phyloP scores from a whole-genome alignment of 2,888 invertebrate species.

The Liopterus haemorrhoidalis region DNA sequence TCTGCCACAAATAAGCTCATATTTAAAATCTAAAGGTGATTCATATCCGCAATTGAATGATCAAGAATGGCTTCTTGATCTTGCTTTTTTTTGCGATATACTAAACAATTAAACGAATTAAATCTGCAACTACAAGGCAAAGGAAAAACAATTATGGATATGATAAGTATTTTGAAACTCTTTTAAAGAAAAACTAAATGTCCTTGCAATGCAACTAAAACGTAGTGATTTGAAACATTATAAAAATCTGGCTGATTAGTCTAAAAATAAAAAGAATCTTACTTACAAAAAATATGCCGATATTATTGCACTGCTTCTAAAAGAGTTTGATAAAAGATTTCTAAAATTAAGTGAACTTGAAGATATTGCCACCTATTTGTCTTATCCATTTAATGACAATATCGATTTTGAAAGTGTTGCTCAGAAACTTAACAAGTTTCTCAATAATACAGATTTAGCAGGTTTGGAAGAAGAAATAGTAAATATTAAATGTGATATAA shows the following conservation, averaged over 20 bases:
- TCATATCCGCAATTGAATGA: background rate
- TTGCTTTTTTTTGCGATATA: slow-evolving; percentile 5
- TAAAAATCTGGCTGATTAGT: background rate
- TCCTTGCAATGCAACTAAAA: background rate
- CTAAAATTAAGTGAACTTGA: background rate
- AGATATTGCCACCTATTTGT: slow-evolving; percentile 1
- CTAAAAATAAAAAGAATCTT: background rate
- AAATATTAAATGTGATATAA: slow-evolving; percentile 4
- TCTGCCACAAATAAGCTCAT: background rate
- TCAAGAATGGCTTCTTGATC: background rate
- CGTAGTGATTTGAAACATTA: slow-evolving; percentile 1
- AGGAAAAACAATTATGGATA: background rate
- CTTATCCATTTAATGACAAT: background rate
- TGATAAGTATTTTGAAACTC: background rate
- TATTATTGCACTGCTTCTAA: background rate
- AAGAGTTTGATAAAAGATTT: background rate
- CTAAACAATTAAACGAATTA: background rate
- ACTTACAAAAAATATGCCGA: background rate
- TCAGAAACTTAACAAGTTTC: too few relatives aligned
- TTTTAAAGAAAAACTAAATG: background rate
- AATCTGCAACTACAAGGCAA: slow-evolving; percentile 5
- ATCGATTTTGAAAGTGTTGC: too few relatives aligned
- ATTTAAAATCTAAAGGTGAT: background rate
- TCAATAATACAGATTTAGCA: too few relatives aligned
- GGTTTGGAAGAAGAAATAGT: background rate